Evolutionary conservation across 2,113 vertebrate genomes (phyloP), one percentile per base, ranked within the genome.

Genomic region (Scatophagus argus): DNA sequence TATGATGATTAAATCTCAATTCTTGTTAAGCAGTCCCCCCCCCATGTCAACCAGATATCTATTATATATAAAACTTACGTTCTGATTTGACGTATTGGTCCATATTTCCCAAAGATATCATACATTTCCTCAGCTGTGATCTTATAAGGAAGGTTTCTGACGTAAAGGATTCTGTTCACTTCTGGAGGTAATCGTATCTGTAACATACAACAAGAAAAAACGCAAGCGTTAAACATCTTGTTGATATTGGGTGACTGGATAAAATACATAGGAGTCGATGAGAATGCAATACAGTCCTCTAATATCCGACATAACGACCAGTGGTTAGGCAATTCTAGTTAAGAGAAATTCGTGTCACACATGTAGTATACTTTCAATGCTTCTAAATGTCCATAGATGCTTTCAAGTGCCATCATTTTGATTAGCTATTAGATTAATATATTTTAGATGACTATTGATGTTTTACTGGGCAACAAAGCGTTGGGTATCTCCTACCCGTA

Each of bases 121-220:
- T 99, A 99, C 98, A 99, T 99, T 89, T 99, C 98, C 89, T 99
- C 98, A 0, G 97, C 98, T 41, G 98, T 99, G 90, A 99, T 99
- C 92, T 99, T 99, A 78, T 99, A 99, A 0, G 98, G 98, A 80
- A 99, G 90, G 79, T 99, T 99, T 72, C 98, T 94, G 63, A 99
- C 96, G 73, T 99, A 99, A 17, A 99, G 92, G 82, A 99, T 99
- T 49, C 98, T 93, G 90, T 99, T 99, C 52, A 99, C 98, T 93
- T 99, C 98, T 0, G 98, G 98, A 4, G 98, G 98, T 78, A 99
- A 96, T 56, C 98, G 95, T 47, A 99, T 99, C 98, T 99, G 89
- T 5, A 44, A 12, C 19, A 49, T 19, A 47, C 4, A 74, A 17
- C 52, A 11, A 75, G 62, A 88, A 51, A 82, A 47, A 62, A n/a